Evolutionary conservation across 2,797 vertebrate genomes (phyloP), one percentile per base, ranked within the genome.

Genomic region (Enteromius paludinosus): DNA sequence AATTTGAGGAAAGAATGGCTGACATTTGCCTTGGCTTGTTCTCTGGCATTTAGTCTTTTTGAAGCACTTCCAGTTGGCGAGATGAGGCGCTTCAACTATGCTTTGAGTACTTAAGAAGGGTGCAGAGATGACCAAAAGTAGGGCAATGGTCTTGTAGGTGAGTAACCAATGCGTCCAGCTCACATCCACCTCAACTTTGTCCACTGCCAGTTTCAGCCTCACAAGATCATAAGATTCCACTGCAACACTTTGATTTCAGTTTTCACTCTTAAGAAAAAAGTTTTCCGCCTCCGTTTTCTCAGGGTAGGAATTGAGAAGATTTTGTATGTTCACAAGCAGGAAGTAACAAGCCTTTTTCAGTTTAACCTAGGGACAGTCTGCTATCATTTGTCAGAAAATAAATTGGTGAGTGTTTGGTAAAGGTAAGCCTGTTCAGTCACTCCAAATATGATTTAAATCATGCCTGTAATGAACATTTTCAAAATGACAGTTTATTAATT

Each of bases 81-180:
- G 87, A 85, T 78, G 72, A 87, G 88, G 82, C 81, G 74, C 87
- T 86, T 79, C 87, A 79, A 85, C 83, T 90, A 86, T 87, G 85
- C 28, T 85, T 88, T 87, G 86, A 90, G 84, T 86, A 82, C 86
- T 86, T 88, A 78, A 68, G 87, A 86, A 86, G 87, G 84, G 84
- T 61, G 79, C 86, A 86, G 86, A 89, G 84, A 79, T 85, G 84
- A 84, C 81, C 84, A 68, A 86, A 86, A 85, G 85, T 88, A 86
- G 88, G 87, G 86, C 62, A 83, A 73, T 86, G 79, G 84, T 83
- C 87, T 87, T 84, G 84, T 90, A 88, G 90, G 90, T 89, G 89
- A 90, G 90, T 91, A 91, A 89, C 83, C 81, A 86, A 86, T 82
- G 87, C 84, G 82, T 86, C 83, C 88, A 85, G 86, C 82, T 86